These are phyloP conservation scores for Anguilla japonica DNA, from an alignment of 2,113 vertebrate genomes.

Conservation along the genomic window DNA sequence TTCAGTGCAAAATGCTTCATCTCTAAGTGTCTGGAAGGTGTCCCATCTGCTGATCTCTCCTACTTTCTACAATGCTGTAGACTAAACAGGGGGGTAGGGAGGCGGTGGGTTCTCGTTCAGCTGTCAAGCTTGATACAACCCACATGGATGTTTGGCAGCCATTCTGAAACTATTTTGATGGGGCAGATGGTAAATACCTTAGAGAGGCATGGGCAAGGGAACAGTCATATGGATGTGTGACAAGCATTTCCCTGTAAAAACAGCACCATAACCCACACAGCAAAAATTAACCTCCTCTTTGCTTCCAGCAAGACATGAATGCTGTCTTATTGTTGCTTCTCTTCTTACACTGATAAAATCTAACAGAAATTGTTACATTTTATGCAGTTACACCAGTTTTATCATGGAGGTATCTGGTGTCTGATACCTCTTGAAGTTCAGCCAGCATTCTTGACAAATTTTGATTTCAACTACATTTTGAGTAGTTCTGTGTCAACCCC, in stretches of 20 bases:
- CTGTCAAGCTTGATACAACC: slow-evolving; percentile 34
- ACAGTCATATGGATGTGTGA: neutral
- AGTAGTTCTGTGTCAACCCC: too few species aligned
- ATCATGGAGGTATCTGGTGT: too few species aligned
- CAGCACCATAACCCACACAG: neutral
- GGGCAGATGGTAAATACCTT: neutral
- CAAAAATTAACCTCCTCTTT: neutral
- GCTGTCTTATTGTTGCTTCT: neutral
- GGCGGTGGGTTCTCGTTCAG: neutral
- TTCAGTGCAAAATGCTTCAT: neutral
- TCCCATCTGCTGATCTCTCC: slow-evolving; percentile 7
- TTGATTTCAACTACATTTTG: too few species aligned
- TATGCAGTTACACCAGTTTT: too few species aligned
- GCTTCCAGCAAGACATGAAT: neutral
- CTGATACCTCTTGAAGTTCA: too few species aligned
- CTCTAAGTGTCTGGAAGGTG: slow-evolving; percentile 4
- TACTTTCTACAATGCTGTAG: slow-evolving; percentile 40
- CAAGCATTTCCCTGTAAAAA: neutral
- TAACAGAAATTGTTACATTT: too few species aligned
- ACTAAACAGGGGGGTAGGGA: slow-evolving; percentile 38
- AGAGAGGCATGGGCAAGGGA: neutral
- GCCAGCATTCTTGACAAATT: too few species aligned
- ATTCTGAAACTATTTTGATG: neutral
- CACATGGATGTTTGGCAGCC: slow-evolving; percentile 28
- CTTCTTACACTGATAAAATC: too few species aligned